Base-by-base conservation (phyloP, 2,888 invertebrate genomes). In the Epirrhoe tristata region DNA sequence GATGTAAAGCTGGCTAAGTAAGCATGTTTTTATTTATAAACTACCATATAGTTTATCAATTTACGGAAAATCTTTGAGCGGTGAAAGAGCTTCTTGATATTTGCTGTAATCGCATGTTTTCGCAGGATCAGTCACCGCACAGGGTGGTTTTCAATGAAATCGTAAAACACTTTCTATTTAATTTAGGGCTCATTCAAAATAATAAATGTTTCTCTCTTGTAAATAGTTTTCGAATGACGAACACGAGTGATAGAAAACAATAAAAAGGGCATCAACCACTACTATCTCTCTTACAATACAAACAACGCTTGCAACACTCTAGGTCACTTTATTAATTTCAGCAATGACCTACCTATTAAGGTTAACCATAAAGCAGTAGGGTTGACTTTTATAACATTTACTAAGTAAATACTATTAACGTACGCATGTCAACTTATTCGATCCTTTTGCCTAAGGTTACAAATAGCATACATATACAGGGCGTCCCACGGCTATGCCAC, bases 131-230 rank as follows among this genome's bases (percentile, higher is more conserved):
- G 76, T 82, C 79, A 64, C 63, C 77, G 66, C 79, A 64, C 63
- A 77, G 66, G 69, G 72, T 72, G 73, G 73, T 78, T 78, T 74
- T 80, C 81, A 79, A 63, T 69, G 63, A 73, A 71, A 71, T 72
- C 74, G 67, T 80, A 78, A 81, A 84, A 60, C 75, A 71, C 58
- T 56, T 74, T 75, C 77, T 80, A 77, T 73, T 66, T 58, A 81
- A 77, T 76, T 75, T 75, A 74, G 68, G 71, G 69, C 66, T 61
- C 62, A 4, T 43, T 43, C 39, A 12, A 43, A 43, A 43, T 43
- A 12, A 43, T 2, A 43, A 43, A 43, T 43, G 39, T 43, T 43
- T 43, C 12, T 2, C 39, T 10, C 1, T 12, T 43, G 62, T 61
- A 59, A 70, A 71, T 70, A 71, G 36, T 53, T 66, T 24, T 10